Conservation (phyloP, 2,888 invertebrate species). For the Eurytoma californica region DNA sequence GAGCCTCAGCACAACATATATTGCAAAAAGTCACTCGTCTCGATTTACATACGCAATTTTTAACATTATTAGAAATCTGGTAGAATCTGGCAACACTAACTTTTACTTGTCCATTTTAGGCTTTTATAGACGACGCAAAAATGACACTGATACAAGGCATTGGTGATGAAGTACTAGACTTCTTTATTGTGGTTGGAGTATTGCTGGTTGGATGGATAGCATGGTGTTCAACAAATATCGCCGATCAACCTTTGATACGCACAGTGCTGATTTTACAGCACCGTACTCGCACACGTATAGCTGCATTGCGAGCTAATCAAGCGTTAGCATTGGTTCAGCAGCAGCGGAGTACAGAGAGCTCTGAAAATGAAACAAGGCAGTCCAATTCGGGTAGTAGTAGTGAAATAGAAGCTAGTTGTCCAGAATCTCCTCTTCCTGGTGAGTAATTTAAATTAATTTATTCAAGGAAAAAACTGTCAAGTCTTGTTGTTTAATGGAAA, state of each 20-base stretch:
- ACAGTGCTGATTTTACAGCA: slow-evolving; percentile 83
- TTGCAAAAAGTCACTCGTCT: slow-evolving; percentile 2
- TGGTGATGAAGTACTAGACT: slow-evolving; percentile 89
- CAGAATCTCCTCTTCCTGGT: slow-evolving; percentile 71
- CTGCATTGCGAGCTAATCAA: slow-evolving; percentile 68
- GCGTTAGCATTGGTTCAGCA: slow-evolving; percentile 50
- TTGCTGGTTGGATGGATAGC: slow-evolving; percentile 80
- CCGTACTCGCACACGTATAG: slow-evolving; percentile 73
- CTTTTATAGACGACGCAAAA: slow-evolving; percentile 63
- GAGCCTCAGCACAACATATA: slow-evolving; percentile 6
- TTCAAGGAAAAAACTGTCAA: not conserved
- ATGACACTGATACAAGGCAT: slow-evolving; percentile 89
- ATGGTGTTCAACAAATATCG: slow-evolving; percentile 88
- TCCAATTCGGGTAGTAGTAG: slow-evolving; percentile 59
- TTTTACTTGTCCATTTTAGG: slow-evolving; percentile 20
- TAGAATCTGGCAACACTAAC: slow-evolving; percentile 2
- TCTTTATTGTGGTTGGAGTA: slow-evolving; percentile 80
- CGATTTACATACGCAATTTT: slow-evolving; percentile 25
- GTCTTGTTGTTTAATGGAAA: not conserved
- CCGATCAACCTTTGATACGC: slow-evolving; percentile 81
- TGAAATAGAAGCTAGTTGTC: slow-evolving; percentile 62
- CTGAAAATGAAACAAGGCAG: slow-evolving; percentile 64
- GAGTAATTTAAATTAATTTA: slow-evolving; percentile 17
- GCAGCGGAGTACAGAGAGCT: slow-evolving; percentile 58
- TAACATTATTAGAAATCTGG: not conserved